A percentile compares a stretch with the other conserved stretches of the same genome.
These are phyloP conservation scores for Lamprotornis superbus DNA, from an alignment of 2,113 vertebrate species.

Conservation along the genomic window DNA sequence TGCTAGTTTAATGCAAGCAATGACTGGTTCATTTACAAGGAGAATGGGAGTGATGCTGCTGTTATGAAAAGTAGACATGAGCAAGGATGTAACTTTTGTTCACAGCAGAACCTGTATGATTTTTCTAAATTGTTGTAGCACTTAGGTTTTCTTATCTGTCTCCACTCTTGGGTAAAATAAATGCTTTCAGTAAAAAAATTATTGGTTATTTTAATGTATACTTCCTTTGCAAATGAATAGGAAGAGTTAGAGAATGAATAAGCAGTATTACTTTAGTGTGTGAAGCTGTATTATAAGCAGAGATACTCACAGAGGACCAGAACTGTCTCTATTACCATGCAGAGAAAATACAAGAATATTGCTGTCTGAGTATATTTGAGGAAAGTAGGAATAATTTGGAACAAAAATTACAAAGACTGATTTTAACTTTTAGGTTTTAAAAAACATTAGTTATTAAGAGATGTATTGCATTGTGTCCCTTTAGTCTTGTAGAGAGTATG, in stretches of 20 bases:
- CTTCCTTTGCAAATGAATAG: neutral
- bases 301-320: neutral
- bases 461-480: neutral
- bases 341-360: neutral
- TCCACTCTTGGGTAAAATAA: neutral
- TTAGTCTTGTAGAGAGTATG: neutral
- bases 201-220: neutral
- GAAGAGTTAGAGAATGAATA: neutral
- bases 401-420: neutral
- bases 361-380: neutral
- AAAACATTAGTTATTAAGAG: neutral
- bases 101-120: neutral
- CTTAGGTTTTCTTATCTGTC: neutral
- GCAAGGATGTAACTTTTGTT: neutral
- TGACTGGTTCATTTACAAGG: neutral
- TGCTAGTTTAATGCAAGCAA: neutral
- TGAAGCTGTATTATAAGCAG: fast-evolving
- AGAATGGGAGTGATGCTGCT: neutral
- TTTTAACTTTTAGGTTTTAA: neutral
- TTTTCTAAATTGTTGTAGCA: neutral
- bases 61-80: neutral
- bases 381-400: neutral
- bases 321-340: neutral
- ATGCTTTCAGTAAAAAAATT: neutral
- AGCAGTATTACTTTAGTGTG: neutral